phyloP scores from a whole-genome alignment of 2,888 invertebrate species.

The Lordiphosa andalusiaca region DNA sequence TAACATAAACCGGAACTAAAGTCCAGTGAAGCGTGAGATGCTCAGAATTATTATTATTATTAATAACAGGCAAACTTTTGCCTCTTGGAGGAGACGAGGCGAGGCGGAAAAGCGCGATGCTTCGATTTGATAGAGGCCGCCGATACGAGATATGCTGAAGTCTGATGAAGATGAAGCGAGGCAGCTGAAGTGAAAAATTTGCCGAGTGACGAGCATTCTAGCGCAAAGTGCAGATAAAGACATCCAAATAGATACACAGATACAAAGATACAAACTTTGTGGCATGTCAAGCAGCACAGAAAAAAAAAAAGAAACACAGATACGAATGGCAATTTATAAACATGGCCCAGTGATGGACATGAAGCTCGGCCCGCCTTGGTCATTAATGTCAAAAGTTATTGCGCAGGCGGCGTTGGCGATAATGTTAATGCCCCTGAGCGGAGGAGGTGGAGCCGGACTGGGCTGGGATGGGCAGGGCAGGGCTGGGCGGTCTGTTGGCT shows the following conservation, averaged over 20 bases:
- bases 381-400: constrained; percentile 75
- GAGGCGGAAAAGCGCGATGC: constrained; percentile 28
- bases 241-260: constrained; percentile 32
- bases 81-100: constrained; percentile 3
- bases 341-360: constrained; percentile 55
- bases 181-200: constrained; percentile 50
- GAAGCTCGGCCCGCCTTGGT: constrained; percentile 34
- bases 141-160: constrained; percentile 29
- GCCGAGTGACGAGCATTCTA: constrained; percentile 60
- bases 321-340: constrained; percentile 72
- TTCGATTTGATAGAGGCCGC: constrained; percentile 34
- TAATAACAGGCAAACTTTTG: constrained; percentile 48
- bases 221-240: constrained; percentile 71
- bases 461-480: not conserved
- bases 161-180: constrained; percentile 58
- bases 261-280: constrained; percentile 62
- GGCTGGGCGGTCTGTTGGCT: constrained; percentile 44
- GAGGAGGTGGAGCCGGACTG: constrained; percentile 12
- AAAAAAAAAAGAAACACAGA: constrained; percentile 35
- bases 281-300: constrained; percentile 53
- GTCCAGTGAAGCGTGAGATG: constrained; percentile 58
- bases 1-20: constrained; percentile 64
- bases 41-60: constrained; percentile 50
- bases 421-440: constrained; percentile 46
- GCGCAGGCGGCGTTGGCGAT: constrained; percentile 64